phyloP scores from a whole-genome alignment of 2,888 invertebrate genomes.

The Drosophila neotestacea region DNA sequence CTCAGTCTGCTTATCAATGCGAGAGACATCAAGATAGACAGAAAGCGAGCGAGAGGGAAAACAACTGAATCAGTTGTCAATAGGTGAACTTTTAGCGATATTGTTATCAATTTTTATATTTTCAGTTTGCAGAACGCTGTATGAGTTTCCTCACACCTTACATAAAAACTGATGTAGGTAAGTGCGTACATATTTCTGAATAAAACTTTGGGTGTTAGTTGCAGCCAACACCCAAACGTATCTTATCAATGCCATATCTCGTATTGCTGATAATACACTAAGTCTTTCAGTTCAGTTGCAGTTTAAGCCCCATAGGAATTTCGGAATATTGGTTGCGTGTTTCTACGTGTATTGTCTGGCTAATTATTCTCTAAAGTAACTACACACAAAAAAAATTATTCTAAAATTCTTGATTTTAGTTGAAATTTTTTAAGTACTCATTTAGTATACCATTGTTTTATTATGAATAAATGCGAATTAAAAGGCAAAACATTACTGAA shows the following conservation, averaged over 20 bases:
- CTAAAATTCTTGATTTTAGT: too few species aligned
- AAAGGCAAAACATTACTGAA: too few species aligned
- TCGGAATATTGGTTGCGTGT: slow-evolving; percentile 32
- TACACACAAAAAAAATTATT: too few species aligned
- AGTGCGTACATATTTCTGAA: neutral
- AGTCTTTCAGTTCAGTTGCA: slow-evolving; percentile 27
- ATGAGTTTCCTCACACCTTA: slow-evolving; percentile 30
- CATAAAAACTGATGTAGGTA: slow-evolving; percentile 16
- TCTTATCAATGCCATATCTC: slow-evolving; percentile 52
- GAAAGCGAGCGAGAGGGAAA: neutral
- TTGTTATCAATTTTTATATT: slow-evolving; percentile 38
- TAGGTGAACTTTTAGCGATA: slow-evolving; percentile 33
- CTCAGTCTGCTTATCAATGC: slow-evolving; percentile 18
- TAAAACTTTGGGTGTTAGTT: slow-evolving; percentile 16
- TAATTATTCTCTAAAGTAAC: slow-evolving; percentile 35
- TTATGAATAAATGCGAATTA: too few species aligned
- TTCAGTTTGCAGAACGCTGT: slow-evolving; percentile 27
- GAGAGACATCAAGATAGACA: neutral
- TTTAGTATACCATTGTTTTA: too few species aligned
- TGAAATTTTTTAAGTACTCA: too few species aligned
- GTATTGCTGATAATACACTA: slow-evolving; percentile 39
- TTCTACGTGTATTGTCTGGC: slow-evolving; percentile 14
- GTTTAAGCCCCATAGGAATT: slow-evolving; percentile 2
- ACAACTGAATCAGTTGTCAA: slow-evolving; percentile 7
- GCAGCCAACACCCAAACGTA: slow-evolving; percentile 41